Conservation (phyloP, 2,888 invertebrate species). For the Caenorhabditis zanzibari region DNA sequence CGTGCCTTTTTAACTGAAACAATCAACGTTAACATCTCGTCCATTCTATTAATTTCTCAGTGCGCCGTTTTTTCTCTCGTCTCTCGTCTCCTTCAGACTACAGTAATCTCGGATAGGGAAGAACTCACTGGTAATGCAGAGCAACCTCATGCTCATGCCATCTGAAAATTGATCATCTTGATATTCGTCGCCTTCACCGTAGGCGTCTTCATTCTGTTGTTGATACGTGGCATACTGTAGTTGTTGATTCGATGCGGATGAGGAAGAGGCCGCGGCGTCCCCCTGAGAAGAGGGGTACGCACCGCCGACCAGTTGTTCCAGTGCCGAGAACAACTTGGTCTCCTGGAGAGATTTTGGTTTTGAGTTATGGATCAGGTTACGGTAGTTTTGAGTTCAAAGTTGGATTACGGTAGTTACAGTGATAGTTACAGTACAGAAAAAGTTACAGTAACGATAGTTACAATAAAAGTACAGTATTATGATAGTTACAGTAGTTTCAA, state of each 20-base stretch:
- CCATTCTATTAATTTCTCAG: conserved; percentile 36
- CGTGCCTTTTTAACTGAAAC: conserved; percentile 83
- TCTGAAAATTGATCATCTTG: conserved; percentile 64
- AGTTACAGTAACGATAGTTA: too few species aligned
- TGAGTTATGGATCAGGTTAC: neutral
- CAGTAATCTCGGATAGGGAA: neutral
- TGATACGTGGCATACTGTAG: conserved; percentile 36
- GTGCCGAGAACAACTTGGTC: conserved; percentile 64
- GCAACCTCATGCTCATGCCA: conserved; percentile 77
- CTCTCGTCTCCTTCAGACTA: conserved; percentile 9
- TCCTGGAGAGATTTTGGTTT: conserved; percentile 17
- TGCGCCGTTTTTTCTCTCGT: conserved; percentile 1
- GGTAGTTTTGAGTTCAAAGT: neutral
- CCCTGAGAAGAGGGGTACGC: conserved; percentile 33
- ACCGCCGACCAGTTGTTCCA: conserved; percentile 62
- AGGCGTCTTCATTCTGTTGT: neutral
- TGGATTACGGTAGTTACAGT: too few species aligned
- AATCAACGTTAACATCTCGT: conserved; percentile 76
- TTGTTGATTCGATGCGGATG: conserved; percentile 19
- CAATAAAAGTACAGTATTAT: too few species aligned
- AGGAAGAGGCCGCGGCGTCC: conserved; percentile 31
- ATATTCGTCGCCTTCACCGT: conserved; percentile 9
- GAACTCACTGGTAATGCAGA: conserved; percentile 79
- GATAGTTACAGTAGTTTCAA: too few species aligned
- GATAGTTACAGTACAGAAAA: too few species aligned